Evolutionary conservation across 1,140 invertebrate species (phyloP), one percentile per base, ranked within the genome.

Genomic region (Trissolcus basalis): DNA sequence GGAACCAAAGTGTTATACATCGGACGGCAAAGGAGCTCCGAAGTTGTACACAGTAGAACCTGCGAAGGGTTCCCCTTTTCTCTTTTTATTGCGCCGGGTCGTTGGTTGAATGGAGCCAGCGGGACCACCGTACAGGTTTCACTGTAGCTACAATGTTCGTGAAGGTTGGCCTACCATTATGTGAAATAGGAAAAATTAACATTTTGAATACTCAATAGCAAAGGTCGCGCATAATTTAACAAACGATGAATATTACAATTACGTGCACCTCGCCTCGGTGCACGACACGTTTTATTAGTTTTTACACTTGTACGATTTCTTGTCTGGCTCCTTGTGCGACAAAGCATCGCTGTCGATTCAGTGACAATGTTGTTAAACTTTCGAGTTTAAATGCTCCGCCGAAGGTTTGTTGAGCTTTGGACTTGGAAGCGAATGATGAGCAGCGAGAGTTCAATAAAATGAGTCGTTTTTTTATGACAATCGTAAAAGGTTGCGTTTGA

Each of bases 201-300:
- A 76, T 75, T 75, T 65, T 64, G 72, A 69, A 75, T 75, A 64
- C 39, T 55, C 7, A 49, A 59, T 55, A 45, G 48, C 60, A 60
- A 76, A 76, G 65, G 73, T 70, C 56, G 61, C 44, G 73, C 73
- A 76, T 70, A 70, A 69, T 65, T 76, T 69, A 76, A 76, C 47
- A 49, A 76, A 65, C 64, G 65, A 76, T 69, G 60, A 69, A 69
- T 69, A 76, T 69, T 69, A 69, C 65, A 54, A 76, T 76, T 69
- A 69, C 35, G 35, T 65, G 43, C 64, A 49, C 50, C 45, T 36
- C 16, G 10, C n/a, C n/a, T n/a, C 44, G n/a, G 51, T 53, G 12
- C 16, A 9, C 33, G 10, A 1, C 14, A 13, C 11, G 43, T 67
- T 63, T 58, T 39, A 63, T 74, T 68, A 44, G 53, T 74, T 58